These are phyloP conservation scores for Diaperis boleti DNA, from an alignment of 2,888 invertebrate species.

Conservation along the genomic window DNA sequence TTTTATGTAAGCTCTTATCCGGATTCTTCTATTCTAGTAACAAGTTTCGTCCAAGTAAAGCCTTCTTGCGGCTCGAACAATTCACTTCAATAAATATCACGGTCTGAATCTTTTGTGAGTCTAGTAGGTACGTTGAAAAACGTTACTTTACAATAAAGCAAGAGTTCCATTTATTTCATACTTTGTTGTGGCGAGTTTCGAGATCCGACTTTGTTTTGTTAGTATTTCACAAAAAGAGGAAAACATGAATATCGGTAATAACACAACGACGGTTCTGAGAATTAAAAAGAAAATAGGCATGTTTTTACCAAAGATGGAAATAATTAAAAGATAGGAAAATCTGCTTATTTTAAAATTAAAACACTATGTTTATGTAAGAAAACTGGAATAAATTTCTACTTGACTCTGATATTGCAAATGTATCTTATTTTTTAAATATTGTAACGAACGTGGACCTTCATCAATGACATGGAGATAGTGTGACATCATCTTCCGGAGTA, in stretches of 20 bases:
- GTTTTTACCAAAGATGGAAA: neutral
- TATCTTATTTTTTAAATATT: too few species aligned
- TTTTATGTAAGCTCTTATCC: neutral
- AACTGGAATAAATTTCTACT: too few species aligned
- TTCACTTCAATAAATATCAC: neutral
- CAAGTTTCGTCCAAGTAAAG: neutral
- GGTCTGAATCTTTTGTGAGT: neutral
- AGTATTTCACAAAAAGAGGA: neutral
- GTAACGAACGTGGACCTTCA: too few species aligned
- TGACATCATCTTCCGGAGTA: too few species aligned
- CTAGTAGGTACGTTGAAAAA: neutral
- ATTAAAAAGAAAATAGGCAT: neutral
- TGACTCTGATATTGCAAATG: too few species aligned
- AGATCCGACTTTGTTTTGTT: neutral
- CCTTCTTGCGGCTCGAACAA: slow-evolving; percentile 1
- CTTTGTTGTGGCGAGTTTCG: neutral
- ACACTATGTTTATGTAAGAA: too few species aligned
- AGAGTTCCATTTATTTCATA: neutral
- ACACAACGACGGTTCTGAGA: too few species aligned
- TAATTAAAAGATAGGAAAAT: too few species aligned
- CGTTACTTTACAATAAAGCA: neutral
- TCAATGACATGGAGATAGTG: too few species aligned
- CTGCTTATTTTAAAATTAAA: too few species aligned
- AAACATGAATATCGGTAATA: too few species aligned
- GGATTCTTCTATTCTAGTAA: neutral